Evolutionary conservation across 2,797 vertebrate species (phyloP).

Genomic region (Catamblyrhynchus diadema): DNA sequence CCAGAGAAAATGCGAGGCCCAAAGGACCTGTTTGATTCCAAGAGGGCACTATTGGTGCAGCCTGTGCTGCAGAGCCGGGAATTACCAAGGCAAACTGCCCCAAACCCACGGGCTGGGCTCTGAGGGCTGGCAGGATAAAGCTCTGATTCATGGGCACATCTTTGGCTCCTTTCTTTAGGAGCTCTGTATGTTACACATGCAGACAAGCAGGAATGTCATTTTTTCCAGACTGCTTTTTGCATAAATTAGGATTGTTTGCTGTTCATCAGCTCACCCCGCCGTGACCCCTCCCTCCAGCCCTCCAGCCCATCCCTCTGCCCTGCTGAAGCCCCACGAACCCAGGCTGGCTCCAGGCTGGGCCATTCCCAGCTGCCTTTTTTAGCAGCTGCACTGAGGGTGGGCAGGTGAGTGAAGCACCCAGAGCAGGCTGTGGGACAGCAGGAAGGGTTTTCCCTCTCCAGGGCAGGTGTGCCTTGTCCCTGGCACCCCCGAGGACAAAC

Average conservation of each 20-base stretch:
- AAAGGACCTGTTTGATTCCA: constrained; percentile 8
- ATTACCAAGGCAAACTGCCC: constrained; percentile 33
- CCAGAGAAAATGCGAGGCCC: neutral
- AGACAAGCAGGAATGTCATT: constrained; percentile 57
- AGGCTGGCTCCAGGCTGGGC: neutral
- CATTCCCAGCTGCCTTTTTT: neutral
- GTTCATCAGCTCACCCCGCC: constrained; percentile 25
- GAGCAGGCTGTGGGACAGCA: accelerated
- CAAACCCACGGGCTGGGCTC: constrained; percentile 31
- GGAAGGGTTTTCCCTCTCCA: neutral
- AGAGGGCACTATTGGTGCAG: neutral
- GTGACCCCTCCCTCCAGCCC: neutral
- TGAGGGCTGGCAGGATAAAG: constrained; percentile 68
- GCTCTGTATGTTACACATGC: constrained; percentile 43
- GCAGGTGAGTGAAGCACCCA: neutral
- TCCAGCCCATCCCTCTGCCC: neutral
- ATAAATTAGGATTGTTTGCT: constrained; percentile 68
- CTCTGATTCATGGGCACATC: constrained; percentile 64
- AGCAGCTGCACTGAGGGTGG: neutral
- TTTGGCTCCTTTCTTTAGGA: constrained; percentile 68
- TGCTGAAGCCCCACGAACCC: neutral
- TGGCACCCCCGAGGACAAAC: accelerated
- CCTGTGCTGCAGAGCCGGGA: neutral
- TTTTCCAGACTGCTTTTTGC: constrained; percentile 57
- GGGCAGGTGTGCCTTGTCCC: neutral